Base-by-base conservation (phyloP, 1,140 invertebrate genomes). In the Pygmarrhopalites habei region DNA sequence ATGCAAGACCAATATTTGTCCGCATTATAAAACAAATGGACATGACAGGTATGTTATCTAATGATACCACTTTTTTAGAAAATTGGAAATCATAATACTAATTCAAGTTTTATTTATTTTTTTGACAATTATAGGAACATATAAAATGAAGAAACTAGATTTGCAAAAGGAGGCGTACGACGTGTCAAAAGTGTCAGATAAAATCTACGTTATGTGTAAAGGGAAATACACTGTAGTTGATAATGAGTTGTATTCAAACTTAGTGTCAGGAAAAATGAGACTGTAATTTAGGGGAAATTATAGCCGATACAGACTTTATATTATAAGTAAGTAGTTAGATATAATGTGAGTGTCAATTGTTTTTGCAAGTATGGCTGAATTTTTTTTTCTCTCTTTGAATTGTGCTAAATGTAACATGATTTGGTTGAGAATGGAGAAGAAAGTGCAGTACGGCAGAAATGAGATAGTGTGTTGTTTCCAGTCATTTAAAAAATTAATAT, bases 61-160 rank as follows among this genome's bases (percentile, higher is more conserved):
- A 28, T 10, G 39, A 2, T 19, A 1, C 19, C 17, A 12, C 23
- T 58, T 28, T n/a, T n/a, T n/a, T n/a, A n/a, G n/a, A n/a, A n/a
- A n/a, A n/a, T n/a, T n/a, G n/a, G n/a, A n/a, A n/a, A n/a, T n/a
- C n/a, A n/a, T n/a, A n/a, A n/a, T n/a, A n/a, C n/a, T 29, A 14
- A 17, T 35, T 35, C n/a, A 35, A 35, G 5, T 35, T 35, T 35
- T 23, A 19, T 60, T 56, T 29, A 1, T 62, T 55, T 41, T 61
- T 53, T 56, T 19, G 1, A 30, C 51, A 41, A 58, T 53, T 19
- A 21, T 53, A 86, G 84, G 91, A 35, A 97, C 94, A 4, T 97
- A 90, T 74, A 98, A 98, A 77, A 77, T 97, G 69, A 92, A 92
- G 76, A 98, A 98, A 76, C 79, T 87, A n/a, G 87, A 93, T 72